Conservation (phyloP, 2,797 vertebrate species). For the Rhodeus uyekii region DNA sequence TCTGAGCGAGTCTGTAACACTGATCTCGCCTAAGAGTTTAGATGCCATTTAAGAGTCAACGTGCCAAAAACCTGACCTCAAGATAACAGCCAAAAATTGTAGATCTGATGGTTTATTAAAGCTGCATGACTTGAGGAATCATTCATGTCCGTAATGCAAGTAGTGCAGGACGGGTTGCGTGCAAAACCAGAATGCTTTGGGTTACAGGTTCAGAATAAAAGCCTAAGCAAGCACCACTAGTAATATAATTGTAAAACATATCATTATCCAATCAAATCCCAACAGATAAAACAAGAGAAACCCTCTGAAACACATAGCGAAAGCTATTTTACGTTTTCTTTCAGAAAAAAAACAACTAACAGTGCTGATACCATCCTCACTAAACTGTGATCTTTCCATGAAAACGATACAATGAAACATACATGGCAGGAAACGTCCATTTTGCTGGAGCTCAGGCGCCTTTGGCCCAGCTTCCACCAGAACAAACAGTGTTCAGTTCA, state of each 20-base stretch:
- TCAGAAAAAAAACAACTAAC: neutral
- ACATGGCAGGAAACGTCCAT: constrained; percentile 38
- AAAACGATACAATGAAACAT: constrained; percentile 22
- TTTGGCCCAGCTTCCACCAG: constrained; percentile 30
- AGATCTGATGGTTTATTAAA: neutral
- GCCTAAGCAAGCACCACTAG: neutral
- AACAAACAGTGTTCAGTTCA: constrained; percentile 62
- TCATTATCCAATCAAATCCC: constrained; percentile 9
- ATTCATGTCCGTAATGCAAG: neutral
- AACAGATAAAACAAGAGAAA: neutral
- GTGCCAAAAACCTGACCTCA: neutral
- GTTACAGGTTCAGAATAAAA: neutral
- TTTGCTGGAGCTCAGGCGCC: constrained; percentile 35
- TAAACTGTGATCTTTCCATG: neutral
- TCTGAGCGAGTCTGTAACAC: neutral
- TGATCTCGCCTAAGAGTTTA: neutral
- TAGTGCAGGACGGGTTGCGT: neutral
- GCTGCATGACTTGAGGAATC: neutral
- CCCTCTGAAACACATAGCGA: no score
- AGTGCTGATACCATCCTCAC: neutral
- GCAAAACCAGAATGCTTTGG: neutral
- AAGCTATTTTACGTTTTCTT: no score
- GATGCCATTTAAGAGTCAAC: neutral
- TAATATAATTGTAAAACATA: neutral
- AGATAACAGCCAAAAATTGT: neutral